phyloP scores from a whole-genome alignment of 2,888 invertebrate species.

The Meteorus colon region DNA sequence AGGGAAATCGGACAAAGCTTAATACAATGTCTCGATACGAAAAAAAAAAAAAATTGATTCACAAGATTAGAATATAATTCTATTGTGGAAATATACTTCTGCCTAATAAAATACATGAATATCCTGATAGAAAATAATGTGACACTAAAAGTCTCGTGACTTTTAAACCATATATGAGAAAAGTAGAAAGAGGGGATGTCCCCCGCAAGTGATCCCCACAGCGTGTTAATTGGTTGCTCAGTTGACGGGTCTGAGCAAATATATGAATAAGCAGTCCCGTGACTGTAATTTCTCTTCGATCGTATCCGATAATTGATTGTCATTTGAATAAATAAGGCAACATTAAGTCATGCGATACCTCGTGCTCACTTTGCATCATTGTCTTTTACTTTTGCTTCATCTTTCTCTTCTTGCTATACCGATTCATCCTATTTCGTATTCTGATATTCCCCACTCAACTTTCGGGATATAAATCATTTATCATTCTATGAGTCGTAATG shows the following conservation, averaged over 20 bases:
- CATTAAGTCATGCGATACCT: conserved; percentile 50
- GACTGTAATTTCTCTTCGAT: conserved; percentile 43
- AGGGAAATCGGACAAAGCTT: not conserved
- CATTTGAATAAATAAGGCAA: conserved; percentile 51
- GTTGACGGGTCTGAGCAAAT: conserved; percentile 33
- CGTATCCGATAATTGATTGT: conserved; percentile 54
- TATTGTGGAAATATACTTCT: not conserved
- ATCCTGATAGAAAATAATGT: conserved; percentile 2
- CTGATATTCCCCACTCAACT: conserved; percentile 23
- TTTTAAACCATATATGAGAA: conserved; percentile 10
- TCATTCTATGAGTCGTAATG: not conserved
- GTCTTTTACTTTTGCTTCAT: not conserved
- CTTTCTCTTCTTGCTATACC: not conserved
- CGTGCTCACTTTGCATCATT: conserved; percentile 45
- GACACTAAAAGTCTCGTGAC: conserved; percentile 40
- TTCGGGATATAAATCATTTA: conserved; percentile 8
- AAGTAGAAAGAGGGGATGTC: conserved; percentile 24
- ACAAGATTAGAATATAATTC: not conserved
- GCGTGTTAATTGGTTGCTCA: conserved; percentile 40
- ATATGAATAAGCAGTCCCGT: conserved; percentile 30
- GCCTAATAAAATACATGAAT: not conserved
- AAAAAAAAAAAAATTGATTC: not conserved
- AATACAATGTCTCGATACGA: not conserved
- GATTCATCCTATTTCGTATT: conserved; percentile 26
- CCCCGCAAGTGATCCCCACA: not conserved